phyloP scores from a whole-genome alignment of 2,888 invertebrate species.

The Pyrocoelia pectoralis region DNA sequence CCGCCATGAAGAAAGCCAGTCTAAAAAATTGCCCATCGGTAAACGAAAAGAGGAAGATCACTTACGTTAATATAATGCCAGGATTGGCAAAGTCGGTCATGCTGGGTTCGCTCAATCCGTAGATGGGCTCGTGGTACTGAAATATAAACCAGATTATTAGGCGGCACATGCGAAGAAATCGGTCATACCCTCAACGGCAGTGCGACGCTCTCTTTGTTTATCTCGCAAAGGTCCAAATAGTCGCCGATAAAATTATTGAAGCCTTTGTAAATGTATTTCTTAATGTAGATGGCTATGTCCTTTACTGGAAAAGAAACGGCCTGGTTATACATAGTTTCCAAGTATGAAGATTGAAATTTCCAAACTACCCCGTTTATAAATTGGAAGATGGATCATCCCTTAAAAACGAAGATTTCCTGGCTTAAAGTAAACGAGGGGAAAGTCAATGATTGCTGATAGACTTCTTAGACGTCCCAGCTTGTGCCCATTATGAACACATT shows the following conservation, averaged over 20 bases:
- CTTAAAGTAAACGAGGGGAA: no score
- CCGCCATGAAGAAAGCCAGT: conserved; percentile 22
- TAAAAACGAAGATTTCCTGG: no score
- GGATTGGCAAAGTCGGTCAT: conserved; percentile 66
- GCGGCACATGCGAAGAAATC: not conserved
- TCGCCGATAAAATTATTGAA: not conserved
- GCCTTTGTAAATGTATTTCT: not conserved
- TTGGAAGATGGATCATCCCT: no score
- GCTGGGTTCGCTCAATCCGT: not conserved
- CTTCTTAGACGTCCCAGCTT: no score
- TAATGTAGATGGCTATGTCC: not conserved
- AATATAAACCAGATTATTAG: not conserved
- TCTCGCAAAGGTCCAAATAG: not conserved
- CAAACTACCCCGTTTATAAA: no score
- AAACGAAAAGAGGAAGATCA: conserved; percentile 37
- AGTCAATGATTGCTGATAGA: no score
- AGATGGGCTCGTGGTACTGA: not conserved
- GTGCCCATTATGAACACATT: no score
- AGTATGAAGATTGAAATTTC: no score
- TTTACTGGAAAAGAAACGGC: not conserved
- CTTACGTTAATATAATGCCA: conserved; percentile 87
- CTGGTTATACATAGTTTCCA: no score
- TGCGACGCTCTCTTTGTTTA: not conserved
- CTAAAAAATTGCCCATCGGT: not conserved
- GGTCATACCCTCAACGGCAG: not conserved